Conservation (phyloP, 23 tunicate genomes). For the Diplosoma virens region DNA sequence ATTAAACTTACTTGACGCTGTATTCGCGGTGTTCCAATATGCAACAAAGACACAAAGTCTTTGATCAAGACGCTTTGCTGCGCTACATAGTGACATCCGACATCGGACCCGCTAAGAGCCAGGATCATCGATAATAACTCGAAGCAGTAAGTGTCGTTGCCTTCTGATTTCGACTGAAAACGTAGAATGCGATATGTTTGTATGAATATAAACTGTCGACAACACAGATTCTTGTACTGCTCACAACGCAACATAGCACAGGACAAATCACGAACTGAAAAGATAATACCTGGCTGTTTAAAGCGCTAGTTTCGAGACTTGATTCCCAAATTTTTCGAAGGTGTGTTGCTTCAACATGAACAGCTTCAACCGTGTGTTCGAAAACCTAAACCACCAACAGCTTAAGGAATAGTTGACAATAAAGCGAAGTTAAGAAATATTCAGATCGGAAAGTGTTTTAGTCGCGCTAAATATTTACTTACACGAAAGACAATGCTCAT, state of each 20-base stretch:
- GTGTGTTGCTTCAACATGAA: slow-evolving; percentile 44
- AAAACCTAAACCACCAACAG: no score
- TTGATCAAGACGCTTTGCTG: slow-evolving; percentile 48
- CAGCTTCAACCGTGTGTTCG: slow-evolving; percentile 66
- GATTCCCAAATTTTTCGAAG: slow-evolving; percentile 42
- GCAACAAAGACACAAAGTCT: slow-evolving; percentile 48
- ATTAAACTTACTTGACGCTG: slow-evolving; percentile 47
- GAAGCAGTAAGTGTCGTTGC: slow-evolving; percentile 57
- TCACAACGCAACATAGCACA: not conserved
- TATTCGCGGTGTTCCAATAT: slow-evolving; percentile 59
- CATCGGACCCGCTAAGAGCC: slow-evolving; percentile 61
- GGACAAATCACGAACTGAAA: not conserved
- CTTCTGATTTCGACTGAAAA: slow-evolving; percentile 3
- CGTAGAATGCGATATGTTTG: no score
- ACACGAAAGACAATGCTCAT: no score
- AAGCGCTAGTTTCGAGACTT: slow-evolving; percentile 4
- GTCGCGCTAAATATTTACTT: not conserved
- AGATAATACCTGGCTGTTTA: not conserved
- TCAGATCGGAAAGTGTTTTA: no score
- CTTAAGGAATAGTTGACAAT: no score
- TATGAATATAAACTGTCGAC: no score
- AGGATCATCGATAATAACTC: slow-evolving; percentile 65
- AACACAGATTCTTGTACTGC: not conserved
- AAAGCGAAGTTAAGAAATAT: not conserved
- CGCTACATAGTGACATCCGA: slow-evolving; percentile 60